Evolutionary conservation across 2,113 vertebrate species (phyloP), one percentile per base, ranked within the genome.

Genomic region (Eudyptes chrysolophus): DNA sequence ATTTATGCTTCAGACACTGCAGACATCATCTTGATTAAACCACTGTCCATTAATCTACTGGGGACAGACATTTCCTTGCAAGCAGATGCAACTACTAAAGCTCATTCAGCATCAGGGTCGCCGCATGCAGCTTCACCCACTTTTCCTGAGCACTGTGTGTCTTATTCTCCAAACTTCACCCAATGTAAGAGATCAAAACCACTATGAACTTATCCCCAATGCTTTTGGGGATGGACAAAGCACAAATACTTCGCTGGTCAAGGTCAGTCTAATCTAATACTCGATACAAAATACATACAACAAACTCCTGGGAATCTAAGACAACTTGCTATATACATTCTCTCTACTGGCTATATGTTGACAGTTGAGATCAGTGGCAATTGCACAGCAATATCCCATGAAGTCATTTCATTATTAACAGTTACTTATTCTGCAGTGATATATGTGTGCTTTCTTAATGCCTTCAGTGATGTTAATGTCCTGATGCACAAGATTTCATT

Each of bases 121-220:
- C n/a, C 1, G 0, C 17, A 36, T 2, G 3, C 42, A 81, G 30
- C 6, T 83, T 86, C 61, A 51, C 7, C 2, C 17, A 6, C 29
- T 60, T 86, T 61, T 46, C 18, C 75, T 83, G 25, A 81, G 58
- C 26, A 21, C 19, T 4, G 10, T 4, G 66, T 86, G 11, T 42
- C 44, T 52, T 42, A 17, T 26, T 57, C 52, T 48, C 49, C 38
- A 72, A 44, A 7, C 26, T 79, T 71, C 42, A 72, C 16, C 18
- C 21, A 44, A 17, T 1, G 7, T 24, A 46, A 81, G 69, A 82
- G 13, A 36, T 22, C 24, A 72, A 70, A 91, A 26, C 22, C 32
- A 4, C 30, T 48, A 36, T 29, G 44, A 74, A 30, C 11, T 46
- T 80, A 52, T 3, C 5, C 14, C 18, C 24, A 87, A 11, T 42